Conservation (phyloP, 2,797 vertebrate species). For the Salarias fasciatus region DNA sequence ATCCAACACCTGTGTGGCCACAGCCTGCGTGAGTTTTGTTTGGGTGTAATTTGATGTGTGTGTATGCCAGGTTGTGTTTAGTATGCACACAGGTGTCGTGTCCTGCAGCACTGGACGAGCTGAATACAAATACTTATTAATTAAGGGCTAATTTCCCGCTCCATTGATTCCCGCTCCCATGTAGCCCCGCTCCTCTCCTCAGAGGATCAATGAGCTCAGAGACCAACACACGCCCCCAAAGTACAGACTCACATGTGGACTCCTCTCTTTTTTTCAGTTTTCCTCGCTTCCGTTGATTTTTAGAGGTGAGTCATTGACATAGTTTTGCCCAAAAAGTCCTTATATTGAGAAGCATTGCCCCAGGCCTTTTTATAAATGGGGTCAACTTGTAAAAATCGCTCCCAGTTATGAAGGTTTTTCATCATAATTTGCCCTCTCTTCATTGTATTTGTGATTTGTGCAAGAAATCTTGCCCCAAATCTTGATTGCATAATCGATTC, state of each 20-base stretch:
- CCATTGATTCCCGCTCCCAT: slow-evolving; percentile 56
- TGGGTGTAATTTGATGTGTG: neutral
- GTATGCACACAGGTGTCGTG: slow-evolving; percentile 45
- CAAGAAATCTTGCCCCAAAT: no score
- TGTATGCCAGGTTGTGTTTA: slow-evolving; percentile 10
- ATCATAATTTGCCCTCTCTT: no score
- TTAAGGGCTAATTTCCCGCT: slow-evolving; percentile 65
- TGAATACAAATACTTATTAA: slow-evolving; percentile 68
- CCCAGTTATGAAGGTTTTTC: no score
- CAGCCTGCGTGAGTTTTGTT: no score
- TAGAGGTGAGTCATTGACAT: no score
- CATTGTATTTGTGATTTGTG: no score
- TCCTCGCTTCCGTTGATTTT: neutral
- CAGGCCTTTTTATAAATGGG: no score
- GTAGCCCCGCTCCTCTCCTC: slow-evolving; percentile 12
- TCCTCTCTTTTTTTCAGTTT: neutral
- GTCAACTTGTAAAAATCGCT: no score
- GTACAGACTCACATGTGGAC: neutral
- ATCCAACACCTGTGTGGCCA: no score
- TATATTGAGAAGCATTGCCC: no score
- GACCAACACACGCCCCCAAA: slow-evolving; percentile 14
- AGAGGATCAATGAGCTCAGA: slow-evolving; percentile 34
- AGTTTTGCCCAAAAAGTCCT: no score
- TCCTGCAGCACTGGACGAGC: slow-evolving; percentile 13
- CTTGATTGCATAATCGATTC: no score